A percentile compares a stretch with the other conserved stretches of the same genome.
These are phyloP conservation scores for Diloba caeruleocephala DNA, from an alignment of 2,888 invertebrate genomes.

Conservation along the genomic window DNA sequence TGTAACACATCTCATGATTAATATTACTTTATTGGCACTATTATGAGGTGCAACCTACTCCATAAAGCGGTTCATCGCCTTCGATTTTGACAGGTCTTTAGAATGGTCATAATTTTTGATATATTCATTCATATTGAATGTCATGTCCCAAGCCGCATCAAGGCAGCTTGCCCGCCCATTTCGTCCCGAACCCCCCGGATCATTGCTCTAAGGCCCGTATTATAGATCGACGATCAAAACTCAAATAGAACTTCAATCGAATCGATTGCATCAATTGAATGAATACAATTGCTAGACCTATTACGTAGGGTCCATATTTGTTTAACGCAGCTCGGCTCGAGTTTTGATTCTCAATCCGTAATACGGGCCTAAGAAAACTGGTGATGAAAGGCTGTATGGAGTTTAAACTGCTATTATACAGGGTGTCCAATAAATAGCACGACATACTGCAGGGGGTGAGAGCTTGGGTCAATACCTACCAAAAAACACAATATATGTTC, in stretches of 20 bases:
- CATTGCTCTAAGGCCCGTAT: too few species aligned
- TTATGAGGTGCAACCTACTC: conserved; percentile 6
- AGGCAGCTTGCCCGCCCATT: neutral
- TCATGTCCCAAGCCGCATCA: neutral
- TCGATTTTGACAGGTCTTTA: neutral
- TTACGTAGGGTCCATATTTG: too few species aligned
- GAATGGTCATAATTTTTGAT: neutral
- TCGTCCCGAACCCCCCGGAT: neutral
- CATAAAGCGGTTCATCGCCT: conserved; percentile 14
- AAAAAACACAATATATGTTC: too few species aligned
- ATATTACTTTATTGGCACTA: neutral
- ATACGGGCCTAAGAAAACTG: neutral
- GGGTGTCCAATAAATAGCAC: too few species aligned
- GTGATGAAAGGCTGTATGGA: conserved; percentile 21
- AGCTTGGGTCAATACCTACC: too few species aligned
- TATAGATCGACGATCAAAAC: too few species aligned
- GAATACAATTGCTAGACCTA: too few species aligned
- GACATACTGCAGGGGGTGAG: too few species aligned
- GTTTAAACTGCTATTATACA: conserved; percentile 8
- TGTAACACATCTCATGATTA: conserved; percentile 2
- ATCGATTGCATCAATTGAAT: too few species aligned
- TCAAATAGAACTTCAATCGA: too few species aligned
- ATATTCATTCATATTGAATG: conserved; percentile 41
- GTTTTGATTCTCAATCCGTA: too few species aligned
- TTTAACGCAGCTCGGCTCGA: too few species aligned